Evolutionary conservation across 2,797 vertebrate species (phyloP).

Genomic region (Peromyscus melanophrys): DNA sequence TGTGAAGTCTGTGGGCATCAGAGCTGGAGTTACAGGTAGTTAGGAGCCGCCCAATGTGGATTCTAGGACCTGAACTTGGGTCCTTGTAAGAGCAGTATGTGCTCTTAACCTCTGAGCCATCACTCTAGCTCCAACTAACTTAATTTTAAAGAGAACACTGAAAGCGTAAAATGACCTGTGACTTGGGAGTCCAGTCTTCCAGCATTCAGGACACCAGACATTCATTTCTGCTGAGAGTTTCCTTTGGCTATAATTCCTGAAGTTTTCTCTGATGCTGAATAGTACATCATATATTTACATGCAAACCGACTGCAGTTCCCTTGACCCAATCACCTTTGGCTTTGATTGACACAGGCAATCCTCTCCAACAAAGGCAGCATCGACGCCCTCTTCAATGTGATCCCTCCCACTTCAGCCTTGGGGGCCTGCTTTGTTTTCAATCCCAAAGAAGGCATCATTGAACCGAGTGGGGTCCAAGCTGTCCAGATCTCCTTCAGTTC

Average conservation of each 20-base stretch:
- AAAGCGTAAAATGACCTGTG: slow-evolving; percentile 35
- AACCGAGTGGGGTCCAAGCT: slow-evolving; percentile 87
- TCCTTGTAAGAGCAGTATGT: background rate
- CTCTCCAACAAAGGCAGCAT: slow-evolving; percentile 93
- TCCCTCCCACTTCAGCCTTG: slow-evolving; percentile 86
- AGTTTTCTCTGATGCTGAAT: background rate
- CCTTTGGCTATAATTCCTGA: slow-evolving; percentile 25
- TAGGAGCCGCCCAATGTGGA: background rate
- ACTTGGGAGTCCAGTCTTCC: background rate
- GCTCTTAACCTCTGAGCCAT: background rate
- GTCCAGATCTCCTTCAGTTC: slow-evolving; percentile 91
- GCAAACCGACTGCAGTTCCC: background rate
- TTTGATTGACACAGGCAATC: slow-evolving; percentile 88
- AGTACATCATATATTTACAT: background rate
- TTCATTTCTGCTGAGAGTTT: background rate
- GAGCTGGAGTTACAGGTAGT: background rate
- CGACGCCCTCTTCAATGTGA: slow-evolving; percentile 90
- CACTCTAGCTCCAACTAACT: background rate
- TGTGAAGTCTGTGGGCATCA: background rate
- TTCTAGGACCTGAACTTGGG: background rate
- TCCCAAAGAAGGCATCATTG: slow-evolving; percentile 91
- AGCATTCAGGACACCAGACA: background rate
- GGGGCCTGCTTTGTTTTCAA: slow-evolving; percentile 91
- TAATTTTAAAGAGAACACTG: slow-evolving; percentile 23
- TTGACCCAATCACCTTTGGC: background rate